Evolutionary conservation across 2,888 invertebrate species (phyloP).

Genomic region (Reticulitermes lucifugus): DNA sequence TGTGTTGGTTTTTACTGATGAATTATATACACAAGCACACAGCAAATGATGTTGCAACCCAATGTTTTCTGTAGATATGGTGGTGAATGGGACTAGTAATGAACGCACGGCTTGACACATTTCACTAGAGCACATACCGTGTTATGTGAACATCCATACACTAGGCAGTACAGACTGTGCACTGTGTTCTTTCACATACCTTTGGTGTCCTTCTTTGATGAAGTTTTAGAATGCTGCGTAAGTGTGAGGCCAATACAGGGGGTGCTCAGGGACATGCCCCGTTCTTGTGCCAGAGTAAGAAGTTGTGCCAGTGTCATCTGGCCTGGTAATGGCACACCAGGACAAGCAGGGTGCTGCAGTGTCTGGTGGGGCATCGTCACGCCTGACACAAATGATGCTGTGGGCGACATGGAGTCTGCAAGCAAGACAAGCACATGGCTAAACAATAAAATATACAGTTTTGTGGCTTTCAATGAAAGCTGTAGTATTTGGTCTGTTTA

Average conservation of each 20-base stretch:
- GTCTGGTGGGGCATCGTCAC: constrained; percentile 42
- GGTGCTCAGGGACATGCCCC: constrained; percentile 66
- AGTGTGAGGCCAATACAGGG: constrained; percentile 65
- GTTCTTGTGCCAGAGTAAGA: constrained; percentile 67
- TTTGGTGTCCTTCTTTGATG: constrained; percentile 60
- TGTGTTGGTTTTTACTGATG: too few relatives aligned
- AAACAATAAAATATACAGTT: too few relatives aligned
- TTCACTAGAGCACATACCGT: too few relatives aligned
- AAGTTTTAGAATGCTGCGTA: constrained; percentile 60
- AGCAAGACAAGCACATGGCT: not conserved
- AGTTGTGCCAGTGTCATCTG: constrained; percentile 72
- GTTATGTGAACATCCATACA: too few relatives aligned
- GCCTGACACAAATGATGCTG: constrained; percentile 13
- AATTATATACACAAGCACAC: too few relatives aligned
- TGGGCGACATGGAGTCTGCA: constrained; percentile 32
- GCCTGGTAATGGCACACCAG: constrained; percentile 65
- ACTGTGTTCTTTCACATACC: constrained; percentile 53
- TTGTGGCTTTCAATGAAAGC: too few relatives aligned
- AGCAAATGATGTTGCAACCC: too few relatives aligned
- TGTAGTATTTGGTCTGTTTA: too few relatives aligned
- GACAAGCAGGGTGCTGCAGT: constrained; percentile 60
- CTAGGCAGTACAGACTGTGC: too few relatives aligned
- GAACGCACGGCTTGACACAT: too few relatives aligned
- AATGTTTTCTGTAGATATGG: too few relatives aligned
- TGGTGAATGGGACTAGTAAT: too few relatives aligned